Evolutionary conservation across 1,140 invertebrate species (phyloP).

Genomic region (Drosophila arawakana): DNA sequence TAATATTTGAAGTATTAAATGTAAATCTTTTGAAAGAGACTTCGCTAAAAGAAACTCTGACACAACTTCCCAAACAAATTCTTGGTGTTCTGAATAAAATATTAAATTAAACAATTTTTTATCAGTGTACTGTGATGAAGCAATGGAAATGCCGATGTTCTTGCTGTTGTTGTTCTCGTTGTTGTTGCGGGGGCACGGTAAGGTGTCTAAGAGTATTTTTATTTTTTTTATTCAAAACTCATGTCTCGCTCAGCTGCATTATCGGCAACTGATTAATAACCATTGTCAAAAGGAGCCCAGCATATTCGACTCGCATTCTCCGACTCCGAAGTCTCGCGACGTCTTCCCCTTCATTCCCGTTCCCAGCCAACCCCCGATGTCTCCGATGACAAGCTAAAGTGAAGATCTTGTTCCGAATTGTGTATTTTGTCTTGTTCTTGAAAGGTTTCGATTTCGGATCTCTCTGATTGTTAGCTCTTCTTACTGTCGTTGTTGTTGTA

Average conservation of each 20-base stretch:
- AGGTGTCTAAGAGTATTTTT: conserved; percentile 48
- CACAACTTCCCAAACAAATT: no score
- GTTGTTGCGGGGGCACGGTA: conserved; percentile 28
- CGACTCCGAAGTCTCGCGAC: conserved; percentile 19
- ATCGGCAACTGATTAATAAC: conserved; percentile 82
- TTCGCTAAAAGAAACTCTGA: no score
- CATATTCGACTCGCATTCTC: conserved; percentile 27
- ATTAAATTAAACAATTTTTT: no score
- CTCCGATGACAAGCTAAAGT: conserved; percentile 36
- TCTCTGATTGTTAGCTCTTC: conserved; percentile 8
- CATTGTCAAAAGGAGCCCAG: conserved; percentile 54
- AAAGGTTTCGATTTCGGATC: conserved; percentile 47
- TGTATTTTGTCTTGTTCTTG: conserved; percentile 64
- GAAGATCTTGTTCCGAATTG: conserved; percentile 69
- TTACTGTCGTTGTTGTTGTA: conserved; percentile 13
- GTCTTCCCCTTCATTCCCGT: not conserved
- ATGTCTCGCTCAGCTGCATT: conserved; percentile 70
- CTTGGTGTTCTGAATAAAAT: no score
- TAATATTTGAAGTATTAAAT: no score
- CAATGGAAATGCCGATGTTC: not conserved
- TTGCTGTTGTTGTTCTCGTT: not conserved
- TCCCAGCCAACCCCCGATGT: conserved; percentile 14
- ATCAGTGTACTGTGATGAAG: not conserved
- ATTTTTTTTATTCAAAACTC: conserved; percentile 66
- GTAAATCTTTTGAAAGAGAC: no score